Evolutionary conservation across 2,113 vertebrate species (phyloP).

Genomic region (Bubalus kerabau): DNA sequence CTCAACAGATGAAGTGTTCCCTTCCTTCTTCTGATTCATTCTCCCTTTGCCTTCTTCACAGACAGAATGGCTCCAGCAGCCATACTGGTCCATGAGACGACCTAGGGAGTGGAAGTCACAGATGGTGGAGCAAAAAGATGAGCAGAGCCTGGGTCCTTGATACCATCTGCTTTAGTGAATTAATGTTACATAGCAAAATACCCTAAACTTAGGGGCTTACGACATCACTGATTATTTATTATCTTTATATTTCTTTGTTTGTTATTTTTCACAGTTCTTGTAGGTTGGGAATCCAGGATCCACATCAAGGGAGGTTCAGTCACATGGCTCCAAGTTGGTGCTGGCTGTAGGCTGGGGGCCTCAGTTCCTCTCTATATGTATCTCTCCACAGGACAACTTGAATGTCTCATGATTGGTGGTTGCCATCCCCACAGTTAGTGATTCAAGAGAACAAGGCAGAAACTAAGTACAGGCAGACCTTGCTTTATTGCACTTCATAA

Average conservation of each 20-base stretch:
- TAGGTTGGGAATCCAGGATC: background rate
- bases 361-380: background rate
- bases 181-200: background rate
- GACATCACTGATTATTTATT: background rate
- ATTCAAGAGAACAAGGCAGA: background rate
- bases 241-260: background rate
- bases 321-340: background rate
- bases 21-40: background rate
- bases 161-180: background rate
- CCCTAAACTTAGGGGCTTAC: background rate
- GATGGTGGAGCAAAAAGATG: fast-evolving
- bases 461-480: background rate
- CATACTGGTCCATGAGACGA: background rate
- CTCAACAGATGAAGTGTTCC: background rate
- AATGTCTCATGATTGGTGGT: background rate
- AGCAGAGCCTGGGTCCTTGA: background rate
- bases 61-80: background rate
- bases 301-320: background rate
- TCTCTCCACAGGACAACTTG: background rate
- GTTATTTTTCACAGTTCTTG: background rate
- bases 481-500: background rate
- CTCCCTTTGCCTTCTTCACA: background rate
- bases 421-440: background rate
- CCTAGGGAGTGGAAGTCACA: background rate
- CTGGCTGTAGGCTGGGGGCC: background rate